These are phyloP conservation scores for Cryptocheilus praepositus DNA, from an alignment of 2,888 invertebrate species.

Conservation along the genomic window DNA sequence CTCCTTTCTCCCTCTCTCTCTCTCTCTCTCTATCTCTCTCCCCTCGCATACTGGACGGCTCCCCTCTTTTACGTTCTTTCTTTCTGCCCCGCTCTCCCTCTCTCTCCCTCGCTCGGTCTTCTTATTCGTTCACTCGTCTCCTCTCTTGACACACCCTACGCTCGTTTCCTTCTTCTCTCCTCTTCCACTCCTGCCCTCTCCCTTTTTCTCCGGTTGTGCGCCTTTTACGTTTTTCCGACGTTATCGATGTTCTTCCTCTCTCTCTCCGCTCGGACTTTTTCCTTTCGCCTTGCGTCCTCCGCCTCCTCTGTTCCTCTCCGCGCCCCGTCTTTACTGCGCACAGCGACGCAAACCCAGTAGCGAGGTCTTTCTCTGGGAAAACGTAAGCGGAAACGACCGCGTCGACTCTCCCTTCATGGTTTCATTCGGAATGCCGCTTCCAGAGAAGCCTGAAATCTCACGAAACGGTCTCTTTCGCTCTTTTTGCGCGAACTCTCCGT, in stretches of 20 bases:
- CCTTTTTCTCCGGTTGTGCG: slow-evolving; percentile 50
- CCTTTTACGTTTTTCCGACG: slow-evolving; percentile 71
- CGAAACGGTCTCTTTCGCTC: slow-evolving; percentile 1
- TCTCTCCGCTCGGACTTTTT: slow-evolving; percentile 58
- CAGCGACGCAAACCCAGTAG: too few relatives aligned
- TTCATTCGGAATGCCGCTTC: too few relatives aligned
- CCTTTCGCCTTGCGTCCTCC: slow-evolving; percentile 60
- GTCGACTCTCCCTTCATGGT: slow-evolving; percentile 23
- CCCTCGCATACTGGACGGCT: slow-evolving; percentile 32
- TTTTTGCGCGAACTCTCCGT: slow-evolving; percentile 52
- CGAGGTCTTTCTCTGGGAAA: slow-evolving; percentile 41
- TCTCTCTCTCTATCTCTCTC: slow-evolving; percentile 28
- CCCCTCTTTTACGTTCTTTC: slow-evolving; percentile 46
- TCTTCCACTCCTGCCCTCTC: slow-evolving; percentile 39
- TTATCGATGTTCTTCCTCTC: slow-evolving; percentile 71
- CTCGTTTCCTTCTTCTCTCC: slow-evolving; percentile 46
- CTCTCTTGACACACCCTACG: slow-evolving; percentile 29
- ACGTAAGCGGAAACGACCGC: slow-evolving; percentile 17
- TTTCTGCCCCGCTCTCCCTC: slow-evolving; percentile 39
- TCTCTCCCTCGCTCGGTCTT: slow-evolving; percentile 25
- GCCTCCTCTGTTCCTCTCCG: too few relatives aligned
- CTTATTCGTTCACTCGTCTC: slow-evolving; percentile 19
- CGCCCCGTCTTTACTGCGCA: too few relatives aligned
- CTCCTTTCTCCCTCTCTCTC: slow-evolving; percentile 24
- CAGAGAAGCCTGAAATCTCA: too few relatives aligned